Evolutionary conservation across 2,888 invertebrate genomes (phyloP).

Genomic region (Apocheima hispidaria): DNA sequence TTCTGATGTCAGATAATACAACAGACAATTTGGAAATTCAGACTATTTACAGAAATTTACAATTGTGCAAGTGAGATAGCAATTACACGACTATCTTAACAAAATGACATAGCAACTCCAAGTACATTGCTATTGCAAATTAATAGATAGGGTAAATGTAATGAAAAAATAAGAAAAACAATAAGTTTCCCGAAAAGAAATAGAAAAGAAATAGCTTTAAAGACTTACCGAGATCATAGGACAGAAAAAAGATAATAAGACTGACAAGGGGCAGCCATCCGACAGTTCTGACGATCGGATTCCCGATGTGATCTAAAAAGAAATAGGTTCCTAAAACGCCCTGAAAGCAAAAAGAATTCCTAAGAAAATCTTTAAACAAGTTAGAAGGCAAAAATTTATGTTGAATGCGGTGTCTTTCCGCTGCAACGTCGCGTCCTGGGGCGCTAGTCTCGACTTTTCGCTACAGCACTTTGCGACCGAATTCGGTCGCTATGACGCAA

Average conservation of each 20-base stretch:
- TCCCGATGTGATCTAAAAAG: constrained; percentile 45
- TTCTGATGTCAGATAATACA: no score
- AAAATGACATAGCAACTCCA: neutral
- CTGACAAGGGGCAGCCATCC: constrained; percentile 59
- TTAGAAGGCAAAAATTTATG: no score
- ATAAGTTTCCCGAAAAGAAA: neutral
- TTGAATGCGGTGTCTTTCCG: no score
- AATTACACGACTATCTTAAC: neutral
- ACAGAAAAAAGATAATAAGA: constrained; percentile 56
- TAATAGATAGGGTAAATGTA: neutral
- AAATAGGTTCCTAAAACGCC: constrained; percentile 57
- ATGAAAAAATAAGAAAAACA: neutral
- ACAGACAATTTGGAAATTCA: no score
- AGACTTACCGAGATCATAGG: constrained; percentile 58
- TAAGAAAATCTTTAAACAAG: neutral
- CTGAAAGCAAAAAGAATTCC: constrained; percentile 44
- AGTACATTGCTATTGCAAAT: neutral
- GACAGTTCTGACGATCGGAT: constrained; percentile 39
- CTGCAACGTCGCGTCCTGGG: no score
- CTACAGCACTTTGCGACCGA: no score
- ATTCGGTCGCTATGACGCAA: no score
- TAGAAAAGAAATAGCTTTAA: neutral
- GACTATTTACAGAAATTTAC: no score
- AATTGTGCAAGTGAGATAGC: no score
- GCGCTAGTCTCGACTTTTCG: no score